A percentile compares a stretch with the other conserved stretches of the same genome.
phyloP scores from a whole-genome alignment of 2,113 vertebrate genomes.

The Cricetomys ansorgei region DNA sequence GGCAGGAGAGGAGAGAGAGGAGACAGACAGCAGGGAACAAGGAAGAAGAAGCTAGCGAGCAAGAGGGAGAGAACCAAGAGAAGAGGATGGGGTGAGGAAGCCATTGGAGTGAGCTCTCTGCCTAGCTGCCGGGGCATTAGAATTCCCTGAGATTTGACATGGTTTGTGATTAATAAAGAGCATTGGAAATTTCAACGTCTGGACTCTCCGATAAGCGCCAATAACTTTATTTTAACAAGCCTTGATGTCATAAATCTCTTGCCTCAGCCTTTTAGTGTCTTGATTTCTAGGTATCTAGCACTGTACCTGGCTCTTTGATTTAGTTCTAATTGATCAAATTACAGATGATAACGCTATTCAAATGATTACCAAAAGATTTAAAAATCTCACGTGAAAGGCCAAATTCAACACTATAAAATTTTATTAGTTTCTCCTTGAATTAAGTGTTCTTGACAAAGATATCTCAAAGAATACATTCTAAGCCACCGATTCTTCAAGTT shows the following conservation, averaged over 20 bases:
- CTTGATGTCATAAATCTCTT: not conserved
- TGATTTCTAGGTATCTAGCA: not conserved
- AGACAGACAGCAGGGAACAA: too few species aligned
- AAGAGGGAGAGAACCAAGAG: too few species aligned
- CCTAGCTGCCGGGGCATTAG: too few species aligned
- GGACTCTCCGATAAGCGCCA: too few species aligned
- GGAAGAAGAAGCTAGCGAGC: too few species aligned
- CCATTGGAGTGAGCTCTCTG: too few species aligned
- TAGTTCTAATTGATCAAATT: slow-evolving; percentile 33
- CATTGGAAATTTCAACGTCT: too few species aligned
- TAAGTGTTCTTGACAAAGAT: not conserved
- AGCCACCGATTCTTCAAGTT: not conserved
- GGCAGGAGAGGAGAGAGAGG: too few species aligned
- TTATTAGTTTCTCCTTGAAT: not conserved
- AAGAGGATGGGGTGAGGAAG: too few species aligned
- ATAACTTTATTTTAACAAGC: too few species aligned
- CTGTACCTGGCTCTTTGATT: not conserved
- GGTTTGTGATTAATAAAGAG: too few species aligned
- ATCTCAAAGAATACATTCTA: not conserved
- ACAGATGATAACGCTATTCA: not conserved
- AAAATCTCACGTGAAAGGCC: not conserved
- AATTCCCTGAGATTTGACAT: too few species aligned
- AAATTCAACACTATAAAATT: not conserved
- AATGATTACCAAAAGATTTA: slow-evolving; percentile 25
- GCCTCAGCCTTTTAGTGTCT: not conserved